Evolutionary conservation across 2,888 invertebrate species (phyloP), one percentile per base, ranked within the genome.

Genomic region (Cotesia congregata): DNA sequence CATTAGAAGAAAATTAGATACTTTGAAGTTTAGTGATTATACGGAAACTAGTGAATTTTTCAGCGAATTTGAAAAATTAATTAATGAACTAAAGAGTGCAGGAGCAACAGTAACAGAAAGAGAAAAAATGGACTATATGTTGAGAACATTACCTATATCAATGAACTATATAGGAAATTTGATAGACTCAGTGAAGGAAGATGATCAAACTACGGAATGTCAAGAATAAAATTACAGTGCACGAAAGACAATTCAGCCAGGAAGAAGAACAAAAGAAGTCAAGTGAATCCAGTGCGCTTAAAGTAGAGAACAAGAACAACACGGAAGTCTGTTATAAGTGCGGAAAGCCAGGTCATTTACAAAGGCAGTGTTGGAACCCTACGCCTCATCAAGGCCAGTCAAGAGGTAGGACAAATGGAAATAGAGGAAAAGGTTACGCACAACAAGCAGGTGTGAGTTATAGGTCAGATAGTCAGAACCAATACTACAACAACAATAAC

Each of bases 111-210:
- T 83, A 1, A 67, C 72, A 6, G 80, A 83, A 78, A 20, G 78
- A 17, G 83, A 84, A 68, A 84, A 85, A 75, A 41, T 84, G 50
- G 80, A 77, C 17, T 85, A 84, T 70, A 78, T 85, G 81, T 38
- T 85, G 6, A 82, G 75, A 65, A 77, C 81, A 59, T 72, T 85
- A 20, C 83, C 85, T 67, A 40, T 64, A 72, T 77, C 74, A 20
- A 81, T 82, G n/a, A 82, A 82, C 69, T 77, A 85, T 69, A 81
- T 84, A 69, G 83, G 83, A 15, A 85, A 83, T 77, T 69, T 82
- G 17, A 77, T 84, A 6, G 83, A 85, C 79, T 77, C 81, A 0
- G 20, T 85, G 15, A 79, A 77, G 60, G 82, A 78, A 70, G 67
- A 73, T 6, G 78, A 84, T 9, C 74, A 81, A 77, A 85, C 83